Evolutionary conservation across 2,797 vertebrate genomes (phyloP).

Genomic region (Anguilla pacifica): DNA sequence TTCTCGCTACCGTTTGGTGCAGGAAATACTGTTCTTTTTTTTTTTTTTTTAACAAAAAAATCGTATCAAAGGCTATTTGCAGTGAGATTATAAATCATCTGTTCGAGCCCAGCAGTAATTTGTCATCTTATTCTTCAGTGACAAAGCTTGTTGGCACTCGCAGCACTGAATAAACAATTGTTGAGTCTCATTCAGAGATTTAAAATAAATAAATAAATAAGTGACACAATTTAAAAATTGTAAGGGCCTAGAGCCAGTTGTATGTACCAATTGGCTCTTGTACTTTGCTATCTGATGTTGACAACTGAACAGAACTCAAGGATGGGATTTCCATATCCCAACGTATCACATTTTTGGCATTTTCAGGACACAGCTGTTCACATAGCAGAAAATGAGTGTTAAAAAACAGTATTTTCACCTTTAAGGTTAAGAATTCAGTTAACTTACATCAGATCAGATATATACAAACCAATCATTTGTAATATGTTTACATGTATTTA

Average conservation of each 20-base stretch:
- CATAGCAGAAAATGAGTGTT: background rate
- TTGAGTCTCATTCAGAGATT: background rate
- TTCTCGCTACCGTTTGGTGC: constrained; percentile 55
- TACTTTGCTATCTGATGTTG: background rate
- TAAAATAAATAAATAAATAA: no score
- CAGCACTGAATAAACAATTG: background rate
- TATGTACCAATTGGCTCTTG: background rate
- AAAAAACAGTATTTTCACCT: background rate
- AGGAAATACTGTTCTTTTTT: constrained; percentile 54
- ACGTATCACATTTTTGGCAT: background rate
- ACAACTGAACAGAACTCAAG: background rate
- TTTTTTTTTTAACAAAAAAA: constrained; percentile 28
- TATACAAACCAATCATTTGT: background rate
- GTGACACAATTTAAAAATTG: background rate
- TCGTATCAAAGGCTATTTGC: constrained; percentile 44
- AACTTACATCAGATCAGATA: background rate
- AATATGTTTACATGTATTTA: background rate
- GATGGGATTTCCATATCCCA: background rate
- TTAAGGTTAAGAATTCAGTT: background rate
- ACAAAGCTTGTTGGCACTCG: background rate
- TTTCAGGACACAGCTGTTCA: background rate
- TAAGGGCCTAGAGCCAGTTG: background rate
- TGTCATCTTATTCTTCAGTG: constrained; percentile 42
- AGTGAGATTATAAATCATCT: constrained; percentile 36
- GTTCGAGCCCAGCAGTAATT: constrained; percentile 48